Evolutionary conservation across 53 echinoderm and acorn worm species (phyloP), one percentile per base, ranked within the genome.

Genomic region (Glandiceps talaboti): DNA sequence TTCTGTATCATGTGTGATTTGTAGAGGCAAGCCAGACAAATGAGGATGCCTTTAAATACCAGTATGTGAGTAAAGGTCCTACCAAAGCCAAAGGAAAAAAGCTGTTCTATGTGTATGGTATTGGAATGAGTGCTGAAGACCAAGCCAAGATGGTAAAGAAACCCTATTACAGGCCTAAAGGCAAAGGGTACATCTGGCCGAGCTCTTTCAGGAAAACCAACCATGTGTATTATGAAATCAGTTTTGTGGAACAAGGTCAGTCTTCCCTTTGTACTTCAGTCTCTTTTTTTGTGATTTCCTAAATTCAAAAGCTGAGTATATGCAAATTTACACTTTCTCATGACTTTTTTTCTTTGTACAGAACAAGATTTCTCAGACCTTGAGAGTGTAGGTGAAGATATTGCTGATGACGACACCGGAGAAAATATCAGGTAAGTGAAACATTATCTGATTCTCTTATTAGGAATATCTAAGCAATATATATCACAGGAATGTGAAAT

Each of bases 151-250:
- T 86, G 74, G 91, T 90, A 14, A 89, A 86, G 30, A 89, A 89
- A 75, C 85, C 88, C 14, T 45, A 45, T 45, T 96, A 96, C 79
- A 96, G 90, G 64, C 96, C 96, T 0, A 92, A 93, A 79, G 99
- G 93, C 32, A 91, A 89, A 86, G 93, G 93, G 31, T 93, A 97
- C 28, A 82, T 93, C 76, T 97, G 99, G 99, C 99, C 99, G 12
- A 93, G 93, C 85, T 97, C 99, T 20, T 93, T 79, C 86, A 90
- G 90, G 64, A 97, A 97, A 30, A 84, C 88, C 27, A 91, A 91
- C 74, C 99, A 97, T 86, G 84, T 97, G 33, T 97, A 93, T 85
- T 97, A 97, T 82, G 90, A 89, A 76, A 33, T 93, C 14, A 73
- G 82, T 28, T 97, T 93, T 76, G 79, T 89, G 20, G 83, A 85